These are phyloP conservation scores for Cloeon dipterum DNA, from an alignment of 2,888 invertebrate species.

Conservation along the genomic window DNA sequence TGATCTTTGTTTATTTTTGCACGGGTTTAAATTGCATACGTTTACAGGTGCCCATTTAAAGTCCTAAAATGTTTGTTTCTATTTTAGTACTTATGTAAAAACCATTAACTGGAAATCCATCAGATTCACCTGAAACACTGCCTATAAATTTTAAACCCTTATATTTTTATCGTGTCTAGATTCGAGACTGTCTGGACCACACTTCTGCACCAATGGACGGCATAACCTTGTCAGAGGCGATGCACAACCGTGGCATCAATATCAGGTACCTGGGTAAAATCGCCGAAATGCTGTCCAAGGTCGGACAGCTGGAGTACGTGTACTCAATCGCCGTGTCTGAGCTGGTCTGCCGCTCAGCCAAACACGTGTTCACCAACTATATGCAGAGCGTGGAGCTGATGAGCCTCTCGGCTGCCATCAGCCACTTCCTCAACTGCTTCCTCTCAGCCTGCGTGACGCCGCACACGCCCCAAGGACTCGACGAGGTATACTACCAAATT, in stretches of 20 bases:
- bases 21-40: no score
- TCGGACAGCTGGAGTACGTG: slow-evolving; percentile 62
- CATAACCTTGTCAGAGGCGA: slow-evolving; percentile 66
- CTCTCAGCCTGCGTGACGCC: slow-evolving; percentile 53
- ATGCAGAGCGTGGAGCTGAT: slow-evolving; percentile 82
- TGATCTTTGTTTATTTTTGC: no score
- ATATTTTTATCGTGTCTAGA: slow-evolving; percentile 25
- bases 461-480: slow-evolving; percentile 38
- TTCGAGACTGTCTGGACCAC: slow-evolving; percentile 77
- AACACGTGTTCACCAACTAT: slow-evolving; percentile 80
- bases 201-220: slow-evolving; percentile 91
- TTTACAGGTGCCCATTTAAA: no score
- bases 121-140: no score
- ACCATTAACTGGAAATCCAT: no score
- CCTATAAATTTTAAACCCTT: background rate
- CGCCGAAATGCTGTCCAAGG: slow-evolving; percentile 49
- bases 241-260: slow-evolving; percentile 92
- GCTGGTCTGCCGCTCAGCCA: slow-evolving; percentile 67
- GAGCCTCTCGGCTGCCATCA: slow-evolving; percentile 71
- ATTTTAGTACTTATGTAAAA: no score
- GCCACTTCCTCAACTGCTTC: slow-evolving; percentile 92
- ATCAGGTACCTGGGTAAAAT: slow-evolving; percentile 90
- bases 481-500: slow-evolving; percentile 28
- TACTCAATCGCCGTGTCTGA: slow-evolving; percentile 82
- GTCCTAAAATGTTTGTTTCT: no score